These are phyloP conservation scores for Palythoa grandis DNA, from an alignment of 92 coral and sea anemone genomes.

Conservation along the genomic window DNA sequence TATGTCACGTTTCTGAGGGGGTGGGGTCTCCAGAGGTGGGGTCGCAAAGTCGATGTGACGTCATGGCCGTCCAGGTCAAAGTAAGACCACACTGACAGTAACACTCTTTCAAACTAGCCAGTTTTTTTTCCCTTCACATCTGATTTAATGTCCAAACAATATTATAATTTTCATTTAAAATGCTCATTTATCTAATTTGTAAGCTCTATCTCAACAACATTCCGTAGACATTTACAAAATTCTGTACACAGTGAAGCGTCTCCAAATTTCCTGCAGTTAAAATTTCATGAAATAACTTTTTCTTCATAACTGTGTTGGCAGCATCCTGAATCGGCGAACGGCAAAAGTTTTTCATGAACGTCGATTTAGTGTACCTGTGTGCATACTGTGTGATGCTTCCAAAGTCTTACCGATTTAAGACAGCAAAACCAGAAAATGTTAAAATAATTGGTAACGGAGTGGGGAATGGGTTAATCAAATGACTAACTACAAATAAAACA, in stretches of 20 bases:
- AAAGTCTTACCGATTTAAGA: not conserved
- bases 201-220: slow-evolving; percentile 13
- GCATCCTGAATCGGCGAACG: not conserved
- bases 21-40: too few species aligned
- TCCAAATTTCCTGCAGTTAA: not conserved
- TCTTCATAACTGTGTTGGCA: not conserved
- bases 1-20: too few species aligned
- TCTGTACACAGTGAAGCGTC: slow-evolving; percentile 18
- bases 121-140: slow-evolving; percentile 15
- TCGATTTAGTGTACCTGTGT: not conserved
- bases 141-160: slow-evolving; percentile 1
- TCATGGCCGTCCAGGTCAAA: too few species aligned
- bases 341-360: not conserved
- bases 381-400: not conserved
- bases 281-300: not conserved
- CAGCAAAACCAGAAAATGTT: not conserved
- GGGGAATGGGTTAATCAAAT: not conserved
- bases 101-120: not conserved
- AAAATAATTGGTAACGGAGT: not conserved
- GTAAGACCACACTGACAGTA: too few species aligned
- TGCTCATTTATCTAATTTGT: slow-evolving; percentile 8
- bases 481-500: too few species aligned
- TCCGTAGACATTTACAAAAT: slow-evolving; percentile 25
- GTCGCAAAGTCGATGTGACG: too few species aligned
- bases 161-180: slow-evolving; percentile 25